phyloP scores from a whole-genome alignment of 1,140 invertebrate genomes.

The Chionoecetes opilio region DNA sequence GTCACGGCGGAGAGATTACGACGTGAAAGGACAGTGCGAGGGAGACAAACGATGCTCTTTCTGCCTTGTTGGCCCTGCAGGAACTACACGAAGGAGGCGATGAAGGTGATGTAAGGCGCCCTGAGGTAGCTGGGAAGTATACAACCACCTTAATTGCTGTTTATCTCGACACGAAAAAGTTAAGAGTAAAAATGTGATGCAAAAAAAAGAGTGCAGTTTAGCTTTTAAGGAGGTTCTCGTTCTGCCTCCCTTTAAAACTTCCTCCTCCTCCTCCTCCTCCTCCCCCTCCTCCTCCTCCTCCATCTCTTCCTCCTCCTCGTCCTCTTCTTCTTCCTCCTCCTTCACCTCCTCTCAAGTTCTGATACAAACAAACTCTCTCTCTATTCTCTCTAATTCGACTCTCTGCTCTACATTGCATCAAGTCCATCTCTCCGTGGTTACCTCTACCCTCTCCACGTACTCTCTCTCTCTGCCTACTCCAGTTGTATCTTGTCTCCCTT shows the following conservation, averaged over 20 bases:
- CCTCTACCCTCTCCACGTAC: too few species aligned
- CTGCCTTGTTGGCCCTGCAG: background rate
- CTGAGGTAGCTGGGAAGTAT: background rate
- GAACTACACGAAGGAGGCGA: background rate
- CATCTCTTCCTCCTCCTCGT: background rate
- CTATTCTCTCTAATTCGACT: too few species aligned
- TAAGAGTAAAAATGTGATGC: background rate
- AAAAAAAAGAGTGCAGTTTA: background rate
- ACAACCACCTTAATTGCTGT: background rate
- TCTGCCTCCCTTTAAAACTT: background rate
- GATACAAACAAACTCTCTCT: too few species aligned
- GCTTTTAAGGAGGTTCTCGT: background rate
- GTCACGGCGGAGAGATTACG: background rate
- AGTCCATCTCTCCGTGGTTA: too few species aligned
- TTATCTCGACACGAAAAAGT: background rate
- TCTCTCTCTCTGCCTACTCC: too few species aligned
- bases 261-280: conserved; percentile 10
- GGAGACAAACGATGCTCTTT: background rate
- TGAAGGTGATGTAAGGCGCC: background rate
- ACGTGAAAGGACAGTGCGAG: background rate
- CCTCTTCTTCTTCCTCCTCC: background rate
- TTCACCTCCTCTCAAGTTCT: too few species aligned
- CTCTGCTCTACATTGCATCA: too few species aligned
- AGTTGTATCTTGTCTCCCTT: too few species aligned
- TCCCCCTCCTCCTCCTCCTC: conserved; percentile 7